phyloP scores from a whole-genome alignment of 2,797 vertebrate species.

The Phrynocephalus forsythii region DNA sequence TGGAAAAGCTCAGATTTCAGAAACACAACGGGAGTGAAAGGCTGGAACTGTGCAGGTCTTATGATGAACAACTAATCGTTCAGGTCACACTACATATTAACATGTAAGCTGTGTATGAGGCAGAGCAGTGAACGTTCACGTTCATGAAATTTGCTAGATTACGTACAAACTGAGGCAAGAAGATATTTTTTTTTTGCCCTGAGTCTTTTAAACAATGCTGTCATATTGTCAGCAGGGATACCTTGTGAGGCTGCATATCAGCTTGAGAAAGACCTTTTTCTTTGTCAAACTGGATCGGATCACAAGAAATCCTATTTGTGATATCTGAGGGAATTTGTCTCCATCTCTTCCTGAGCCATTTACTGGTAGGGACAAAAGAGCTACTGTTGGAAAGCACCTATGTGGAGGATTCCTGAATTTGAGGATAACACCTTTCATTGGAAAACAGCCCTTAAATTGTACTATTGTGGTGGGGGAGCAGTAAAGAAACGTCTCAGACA shows the following conservation, averaged over 20 bases:
- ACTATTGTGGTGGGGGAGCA: not conserved
- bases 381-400: not conserved
- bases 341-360: not conserved
- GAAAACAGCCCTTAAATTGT: not conserved
- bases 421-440: too few relatives aligned
- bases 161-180: conserved; percentile 26
- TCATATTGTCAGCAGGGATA: not conserved
- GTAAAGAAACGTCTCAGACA: not conserved
- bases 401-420: too few relatives aligned
- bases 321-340: not conserved
- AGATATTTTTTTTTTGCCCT: conserved; percentile 25
- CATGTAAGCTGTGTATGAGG: conserved; percentile 36
- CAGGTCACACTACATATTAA: conserved; percentile 55
- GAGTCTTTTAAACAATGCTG: conserved; percentile 31
- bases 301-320: not conserved
- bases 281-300: not conserved
- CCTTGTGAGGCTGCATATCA: not conserved
- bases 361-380: not conserved
- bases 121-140: not conserved
- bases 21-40: conserved; percentile 48
- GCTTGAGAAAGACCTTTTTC: not conserved
- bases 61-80: conserved; percentile 53
- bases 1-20: conserved; percentile 38
- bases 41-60: conserved; percentile 21
- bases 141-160: conserved; percentile 43